A percentile compares a stretch with the other conserved stretches of the same genome.
Conservation (phyloP, 2,888 invertebrate species). For the Chalcosyrphus nemorum region DNA sequence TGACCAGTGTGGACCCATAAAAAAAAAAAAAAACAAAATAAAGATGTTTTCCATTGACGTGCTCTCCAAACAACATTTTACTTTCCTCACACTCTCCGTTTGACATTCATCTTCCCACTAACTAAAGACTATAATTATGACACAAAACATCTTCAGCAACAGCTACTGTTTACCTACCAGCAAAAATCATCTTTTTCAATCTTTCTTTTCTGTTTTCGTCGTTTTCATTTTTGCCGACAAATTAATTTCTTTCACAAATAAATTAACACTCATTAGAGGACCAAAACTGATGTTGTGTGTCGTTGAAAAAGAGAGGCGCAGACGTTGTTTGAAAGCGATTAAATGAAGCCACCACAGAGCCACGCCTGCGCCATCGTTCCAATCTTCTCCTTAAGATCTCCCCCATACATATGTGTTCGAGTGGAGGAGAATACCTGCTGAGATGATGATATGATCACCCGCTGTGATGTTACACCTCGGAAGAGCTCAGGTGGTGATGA, state of each 20-base stretch:
- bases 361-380: constrained; percentile 37
- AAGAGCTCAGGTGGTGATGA: constrained; percentile 34
- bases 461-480: constrained; percentile 68
- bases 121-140: constrained; percentile 35
- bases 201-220: not conserved
- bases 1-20: no score
- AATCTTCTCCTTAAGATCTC: constrained; percentile 42
- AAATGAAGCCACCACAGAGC: constrained; percentile 22
- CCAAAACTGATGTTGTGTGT: constrained; percentile 42
- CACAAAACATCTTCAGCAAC: constrained; percentile 33
- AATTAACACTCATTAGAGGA: constrained; percentile 67
- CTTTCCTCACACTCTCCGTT: not conserved
- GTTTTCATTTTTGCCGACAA: constrained; percentile 44
- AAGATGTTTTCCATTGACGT: no score
- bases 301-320: constrained; percentile 2
- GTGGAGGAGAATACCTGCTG: constrained; percentile 59
- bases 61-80: no score
- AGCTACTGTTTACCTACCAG: constrained; percentile 44
- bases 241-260: constrained; percentile 64
- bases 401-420: not conserved
- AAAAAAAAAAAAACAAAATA: no score
- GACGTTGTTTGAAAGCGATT: constrained; percentile 24
- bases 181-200: constrained; percentile 6
- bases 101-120: constrained; percentile 1
- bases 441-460: constrained; percentile 68